phyloP scores from a whole-genome alignment of 2,888 invertebrate genomes.

The Pollenia amentaria region DNA sequence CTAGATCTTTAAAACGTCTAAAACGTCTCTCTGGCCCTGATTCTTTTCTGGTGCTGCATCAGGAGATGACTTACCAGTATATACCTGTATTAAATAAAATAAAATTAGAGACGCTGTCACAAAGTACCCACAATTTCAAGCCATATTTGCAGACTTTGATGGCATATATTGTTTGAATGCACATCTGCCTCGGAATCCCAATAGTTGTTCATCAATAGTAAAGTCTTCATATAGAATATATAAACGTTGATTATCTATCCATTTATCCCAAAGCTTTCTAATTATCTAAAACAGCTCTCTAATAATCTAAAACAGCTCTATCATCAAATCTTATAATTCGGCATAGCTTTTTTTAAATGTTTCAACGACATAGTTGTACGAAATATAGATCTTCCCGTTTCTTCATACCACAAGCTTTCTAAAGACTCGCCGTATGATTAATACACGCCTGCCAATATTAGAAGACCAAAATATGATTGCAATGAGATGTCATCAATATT shows the following conservation, averaged over 20 bases:
- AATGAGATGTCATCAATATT: not conserved
- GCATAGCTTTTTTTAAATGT: slow-evolving; percentile 14
- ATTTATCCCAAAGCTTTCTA: not conserved
- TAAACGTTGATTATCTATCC: not conserved
- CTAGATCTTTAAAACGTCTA: slow-evolving; percentile 25
- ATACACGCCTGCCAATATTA: not conserved
- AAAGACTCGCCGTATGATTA: not conserved
- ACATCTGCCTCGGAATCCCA: not conserved
- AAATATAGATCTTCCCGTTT: slow-evolving; percentile 6
- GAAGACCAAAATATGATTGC: slow-evolving; percentile 1
- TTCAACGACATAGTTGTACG: slow-evolving; percentile 13
- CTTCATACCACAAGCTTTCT: slow-evolving; percentile 5
- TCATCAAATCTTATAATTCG: slow-evolving; percentile 16
- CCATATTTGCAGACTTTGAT: too few species aligned
- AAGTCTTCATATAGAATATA: not conserved
- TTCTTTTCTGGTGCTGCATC: slow-evolving; percentile 21
- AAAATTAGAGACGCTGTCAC: too few species aligned
- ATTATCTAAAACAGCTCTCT: too few species aligned
- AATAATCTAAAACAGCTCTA: too few species aligned
- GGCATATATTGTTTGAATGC: not conserved
- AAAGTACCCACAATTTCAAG: too few species aligned
- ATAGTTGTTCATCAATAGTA: not conserved
- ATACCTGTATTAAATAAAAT: not conserved
- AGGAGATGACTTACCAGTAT: slow-evolving; percentile 35
- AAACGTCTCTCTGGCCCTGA: slow-evolving; percentile 15